Percentiles rank a stretch among this genome's conserved stretches.
These are phyloP conservation scores for Pemphredon lugubris DNA, from an alignment of 2,888 invertebrate species.

Conservation along the genomic window DNA sequence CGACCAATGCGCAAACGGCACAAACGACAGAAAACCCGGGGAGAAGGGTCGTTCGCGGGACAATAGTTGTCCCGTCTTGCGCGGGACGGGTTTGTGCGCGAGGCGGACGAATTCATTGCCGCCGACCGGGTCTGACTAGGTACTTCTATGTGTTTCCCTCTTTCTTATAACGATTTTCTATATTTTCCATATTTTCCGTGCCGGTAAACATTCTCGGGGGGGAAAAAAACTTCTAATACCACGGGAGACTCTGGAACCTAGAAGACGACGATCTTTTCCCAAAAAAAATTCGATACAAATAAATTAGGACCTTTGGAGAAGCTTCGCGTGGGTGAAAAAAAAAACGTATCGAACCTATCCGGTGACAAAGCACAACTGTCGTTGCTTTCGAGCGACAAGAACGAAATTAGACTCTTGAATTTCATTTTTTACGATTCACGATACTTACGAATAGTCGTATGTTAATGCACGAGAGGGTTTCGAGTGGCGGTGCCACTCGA, in stretches of 20 bases:
- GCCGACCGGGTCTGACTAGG: slow-evolving; percentile 5
- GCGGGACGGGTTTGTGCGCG: slow-evolving; percentile 20
- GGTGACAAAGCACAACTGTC: too few species aligned
- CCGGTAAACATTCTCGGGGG: too few species aligned
- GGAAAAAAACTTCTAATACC: too few species aligned
- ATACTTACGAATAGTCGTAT: not conserved
- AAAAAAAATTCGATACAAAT: too few species aligned
- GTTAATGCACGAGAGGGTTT: too few species aligned
- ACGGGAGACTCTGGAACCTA: too few species aligned
- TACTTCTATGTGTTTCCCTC: slow-evolving; percentile 42
- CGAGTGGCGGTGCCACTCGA: too few species aligned
- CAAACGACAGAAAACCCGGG: slow-evolving; percentile 48
- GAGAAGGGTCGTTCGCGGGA: slow-evolving; percentile 36
- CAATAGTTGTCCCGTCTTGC: slow-evolving; percentile 50
- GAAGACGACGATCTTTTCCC: too few species aligned
- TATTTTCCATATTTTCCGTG: slow-evolving; percentile 51
- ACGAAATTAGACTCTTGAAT: slow-evolving; percentile 27
- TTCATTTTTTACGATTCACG: not conserved
- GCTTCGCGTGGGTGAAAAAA: too few species aligned
- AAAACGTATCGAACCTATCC: too few species aligned
- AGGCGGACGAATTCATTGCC: slow-evolving; percentile 56
- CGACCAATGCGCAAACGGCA: slow-evolving; percentile 45
- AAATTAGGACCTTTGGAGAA: too few species aligned
- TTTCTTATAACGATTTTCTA: slow-evolving; percentile 67
- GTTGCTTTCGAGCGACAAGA: too few species aligned